Evolutionary conservation across 2,113 vertebrate genomes (phyloP).

Genomic region (Hyaena hyaena): DNA sequence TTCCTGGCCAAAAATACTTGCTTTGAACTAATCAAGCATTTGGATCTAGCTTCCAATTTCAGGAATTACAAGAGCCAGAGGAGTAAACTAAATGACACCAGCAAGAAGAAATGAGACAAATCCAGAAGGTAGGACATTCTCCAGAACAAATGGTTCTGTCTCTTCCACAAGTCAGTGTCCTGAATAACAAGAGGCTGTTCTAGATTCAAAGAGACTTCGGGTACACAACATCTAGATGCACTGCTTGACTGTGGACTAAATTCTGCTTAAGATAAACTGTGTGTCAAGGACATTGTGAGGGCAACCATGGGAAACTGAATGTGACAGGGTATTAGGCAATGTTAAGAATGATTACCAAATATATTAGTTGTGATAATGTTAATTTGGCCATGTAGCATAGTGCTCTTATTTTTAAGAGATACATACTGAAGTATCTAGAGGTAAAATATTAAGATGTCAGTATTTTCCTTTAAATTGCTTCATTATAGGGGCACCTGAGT

Average conservation of each 20-base stretch:
- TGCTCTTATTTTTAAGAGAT: background rate
- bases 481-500: too few relatives aligned
- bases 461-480: constrained; percentile 27
- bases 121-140: background rate
- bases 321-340: background rate
- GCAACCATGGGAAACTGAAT: background rate
- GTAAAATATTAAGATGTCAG: background rate
- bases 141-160: background rate
- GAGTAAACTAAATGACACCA: background rate
- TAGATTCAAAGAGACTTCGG: background rate
- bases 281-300: background rate
- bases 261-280: background rate
- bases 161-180: background rate
- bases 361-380: background rate
- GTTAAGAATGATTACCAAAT: background rate
- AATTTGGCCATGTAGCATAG: background rate
- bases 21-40: background rate
- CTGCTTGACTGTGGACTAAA: background rate
- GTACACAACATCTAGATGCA: background rate
- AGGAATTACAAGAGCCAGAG: background rate
- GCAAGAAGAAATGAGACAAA: background rate
- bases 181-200: background rate
- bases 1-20: background rate
- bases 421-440: background rate
- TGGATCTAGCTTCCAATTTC: background rate